Evolutionary conservation across 2,888 invertebrate species (phyloP), one percentile per base, ranked within the genome.

Genomic region (Lithophane ornitopus): DNA sequence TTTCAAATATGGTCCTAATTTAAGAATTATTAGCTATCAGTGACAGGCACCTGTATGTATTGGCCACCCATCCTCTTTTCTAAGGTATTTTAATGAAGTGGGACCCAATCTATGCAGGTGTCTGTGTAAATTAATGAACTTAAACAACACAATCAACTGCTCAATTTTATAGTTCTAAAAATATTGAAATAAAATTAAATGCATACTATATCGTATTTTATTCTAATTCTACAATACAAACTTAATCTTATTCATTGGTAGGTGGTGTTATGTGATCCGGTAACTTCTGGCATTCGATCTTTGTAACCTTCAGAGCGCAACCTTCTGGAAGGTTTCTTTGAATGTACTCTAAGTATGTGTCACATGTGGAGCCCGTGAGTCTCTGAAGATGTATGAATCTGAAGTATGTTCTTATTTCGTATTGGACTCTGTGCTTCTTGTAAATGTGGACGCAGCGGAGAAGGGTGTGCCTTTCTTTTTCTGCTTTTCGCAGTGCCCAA

Each of bases 261-360:
- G 96, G 96, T 79, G 96, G 94, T 41, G 92, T 94, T 72, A 97
- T 92, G 90, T 97, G 97, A 26, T 97, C 97, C 0, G 97, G 97
- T 41, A 97, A 74, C 79, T 93, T 93, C 84, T 97, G 96, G 74
- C 97, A 95, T 92, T 97, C 97, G 19, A 98, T 97, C 96, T 98
- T 98, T 3, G 98, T 98, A 1, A 98, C 98, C 97, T 99, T 99
- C 93, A 99, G 97, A 7, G 99, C 98, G 84, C 99, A 98, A 58
- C 99, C 99, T 97, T 99, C 99, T 0, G 99, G 99, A 73, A 99
- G 97, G 96, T 99, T 99, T 89, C 99, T 97, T 94, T 99, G 98
- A 77, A 99, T 97, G 93, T 99, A 99, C 95, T 99, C 99, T 71
- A 99, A 95, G 92, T 98, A 98, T 16, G 99, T 99, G 86, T 99